Conservation (phyloP, 92 coral and sea anemone species). For the Pocillopora meandrina region DNA sequence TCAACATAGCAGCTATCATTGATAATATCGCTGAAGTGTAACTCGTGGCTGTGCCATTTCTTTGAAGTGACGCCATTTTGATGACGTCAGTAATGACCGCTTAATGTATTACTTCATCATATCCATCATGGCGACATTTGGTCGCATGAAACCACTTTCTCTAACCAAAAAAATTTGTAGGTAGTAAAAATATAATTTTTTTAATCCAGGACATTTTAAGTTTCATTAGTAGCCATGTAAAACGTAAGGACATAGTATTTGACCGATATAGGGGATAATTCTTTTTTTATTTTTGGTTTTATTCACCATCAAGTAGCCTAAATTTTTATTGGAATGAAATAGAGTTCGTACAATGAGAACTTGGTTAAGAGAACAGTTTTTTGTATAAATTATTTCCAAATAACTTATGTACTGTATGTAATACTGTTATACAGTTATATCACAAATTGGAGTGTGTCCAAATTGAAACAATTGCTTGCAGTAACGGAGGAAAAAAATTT, state of each 20-base stretch:
- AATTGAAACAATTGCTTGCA: background rate
- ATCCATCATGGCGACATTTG: background rate
- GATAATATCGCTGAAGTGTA: background rate
- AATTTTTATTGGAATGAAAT: background rate
- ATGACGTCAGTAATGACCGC: background rate
- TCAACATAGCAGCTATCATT: background rate
- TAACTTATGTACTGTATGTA: background rate
- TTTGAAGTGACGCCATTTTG: background rate
- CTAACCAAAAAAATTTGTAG: background rate
- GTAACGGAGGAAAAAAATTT: background rate
- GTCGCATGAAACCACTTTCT: background rate
- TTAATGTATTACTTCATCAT: background rate
- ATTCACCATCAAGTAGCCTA: too few relatives aligned
- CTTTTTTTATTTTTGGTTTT: background rate
- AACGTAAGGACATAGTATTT: background rate
- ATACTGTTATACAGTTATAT: slow-evolving; percentile 9
- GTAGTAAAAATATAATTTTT: background rate
- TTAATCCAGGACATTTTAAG: background rate
- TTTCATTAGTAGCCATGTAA: background rate
- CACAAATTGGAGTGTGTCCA: background rate
- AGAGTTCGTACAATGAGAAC: background rate
- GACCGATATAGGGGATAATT: background rate
- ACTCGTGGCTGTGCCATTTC: background rate
- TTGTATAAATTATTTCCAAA: slow-evolving; percentile 1
- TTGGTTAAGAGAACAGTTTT: background rate